Conservation (phyloP, 2,888 invertebrate species). For the Diplolepis rosae region DNA sequence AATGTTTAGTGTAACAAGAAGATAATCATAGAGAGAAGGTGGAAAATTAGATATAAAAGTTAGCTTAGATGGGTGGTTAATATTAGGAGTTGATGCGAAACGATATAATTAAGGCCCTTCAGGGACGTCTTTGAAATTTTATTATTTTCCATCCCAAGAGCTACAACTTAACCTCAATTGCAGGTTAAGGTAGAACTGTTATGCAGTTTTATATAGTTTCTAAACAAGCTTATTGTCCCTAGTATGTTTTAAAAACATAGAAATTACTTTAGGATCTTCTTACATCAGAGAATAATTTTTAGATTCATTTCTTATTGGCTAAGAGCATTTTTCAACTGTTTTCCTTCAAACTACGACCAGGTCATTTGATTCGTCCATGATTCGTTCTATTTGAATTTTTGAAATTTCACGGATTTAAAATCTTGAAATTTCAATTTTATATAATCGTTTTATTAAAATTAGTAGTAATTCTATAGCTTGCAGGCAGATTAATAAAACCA, state of each 20-base stretch:
- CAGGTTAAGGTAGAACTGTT: background rate
- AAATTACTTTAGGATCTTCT: background rate
- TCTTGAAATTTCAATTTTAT: no score
- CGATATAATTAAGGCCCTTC: slow-evolving; percentile 20
- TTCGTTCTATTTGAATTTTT: no score
- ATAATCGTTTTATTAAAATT: no score
- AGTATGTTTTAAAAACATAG: background rate
- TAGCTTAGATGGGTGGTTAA: slow-evolving; percentile 20
- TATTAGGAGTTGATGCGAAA: background rate
- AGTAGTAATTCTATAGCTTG: no score
- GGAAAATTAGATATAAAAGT: slow-evolving; percentile 26
- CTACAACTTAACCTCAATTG: background rate
- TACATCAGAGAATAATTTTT: background rate
- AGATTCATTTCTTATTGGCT: no score
- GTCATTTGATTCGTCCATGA: no score
- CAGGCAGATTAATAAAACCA: no score
- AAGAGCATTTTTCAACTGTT: no score
- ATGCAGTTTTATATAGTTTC: background rate
- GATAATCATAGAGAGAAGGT: slow-evolving; percentile 21
- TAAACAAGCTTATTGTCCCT: background rate
- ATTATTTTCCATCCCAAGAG: slow-evolving; percentile 2
- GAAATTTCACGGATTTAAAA: no score
- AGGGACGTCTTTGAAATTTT: slow-evolving; percentile 2
- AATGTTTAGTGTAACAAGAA: slow-evolving; percentile 27
- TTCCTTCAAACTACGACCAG: no score